These are phyloP conservation scores for Myotis brandtii DNA, from an alignment of 2,113 vertebrate species.

Conservation along the genomic window DNA sequence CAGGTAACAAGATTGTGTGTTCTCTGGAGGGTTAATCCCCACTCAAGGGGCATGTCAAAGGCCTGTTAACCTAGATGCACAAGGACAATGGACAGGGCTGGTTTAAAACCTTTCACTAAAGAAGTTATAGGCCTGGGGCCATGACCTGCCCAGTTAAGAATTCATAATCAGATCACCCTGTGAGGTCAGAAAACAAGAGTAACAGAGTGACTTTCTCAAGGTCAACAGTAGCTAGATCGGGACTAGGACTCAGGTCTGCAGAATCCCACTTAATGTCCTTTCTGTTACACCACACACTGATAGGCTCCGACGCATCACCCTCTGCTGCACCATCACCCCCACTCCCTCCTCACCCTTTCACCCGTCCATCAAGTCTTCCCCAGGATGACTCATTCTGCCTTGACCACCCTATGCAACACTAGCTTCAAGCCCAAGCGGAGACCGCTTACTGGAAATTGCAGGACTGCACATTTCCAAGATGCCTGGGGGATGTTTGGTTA, in stretches of 20 bases:
- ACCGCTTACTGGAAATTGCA: conserved; percentile 21
- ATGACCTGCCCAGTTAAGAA: not conserved
- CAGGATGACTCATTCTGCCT: not conserved
- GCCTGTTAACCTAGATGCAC: not conserved
- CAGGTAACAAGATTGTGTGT: not conserved
- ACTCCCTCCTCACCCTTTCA: not conserved
- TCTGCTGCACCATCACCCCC: not conserved
- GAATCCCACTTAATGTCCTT: not conserved
- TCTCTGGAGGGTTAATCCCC: not conserved
- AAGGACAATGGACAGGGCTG: not conserved
- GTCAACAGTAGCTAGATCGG: not conserved
- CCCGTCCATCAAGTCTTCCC: not conserved
- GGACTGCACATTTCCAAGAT: conserved; percentile 58
- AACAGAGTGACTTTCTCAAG: not conserved
- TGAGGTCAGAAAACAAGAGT: not conserved
- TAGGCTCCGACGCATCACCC: not conserved
- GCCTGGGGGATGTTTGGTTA: conserved; percentile 67
- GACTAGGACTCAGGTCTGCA: not conserved
- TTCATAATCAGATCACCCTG: not conserved
- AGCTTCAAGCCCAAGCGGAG: not conserved
- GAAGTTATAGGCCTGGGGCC: not conserved
- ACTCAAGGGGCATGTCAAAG: not conserved
- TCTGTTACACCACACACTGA: not conserved
- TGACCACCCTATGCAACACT: too few species aligned
- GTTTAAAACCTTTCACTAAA: not conserved